Base-by-base conservation (phyloP, 2,888 invertebrate species). In the Cactoblastis cactorum region DNA sequence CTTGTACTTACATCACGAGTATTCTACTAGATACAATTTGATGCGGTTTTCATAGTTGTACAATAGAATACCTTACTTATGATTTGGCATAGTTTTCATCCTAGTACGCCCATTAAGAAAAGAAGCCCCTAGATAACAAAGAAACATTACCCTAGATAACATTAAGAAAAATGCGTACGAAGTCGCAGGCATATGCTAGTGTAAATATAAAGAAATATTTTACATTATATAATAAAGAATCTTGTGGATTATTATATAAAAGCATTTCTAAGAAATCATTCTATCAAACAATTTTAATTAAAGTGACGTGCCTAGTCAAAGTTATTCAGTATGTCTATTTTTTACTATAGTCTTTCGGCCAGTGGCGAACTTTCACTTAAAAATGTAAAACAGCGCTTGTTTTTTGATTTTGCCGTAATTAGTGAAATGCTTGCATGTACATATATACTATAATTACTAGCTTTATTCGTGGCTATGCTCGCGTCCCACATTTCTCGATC, bases 351-450 rank as follows among this genome's bases (percentile, higher is more conserved):
- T 11, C 37, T 37, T 9, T 12, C 11, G 14, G 39, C 22, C 15
- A 14, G 28, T 12, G 9, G 32, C 12, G 14, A 34, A 41, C 49
- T 49, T 49, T 49, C 39, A 49, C 45, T 46, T 39, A 39, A 50
- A 45, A 33, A 18, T 37, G 28, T 46, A 32, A 28, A 38, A 28
- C 9, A n/a, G 15, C 14, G 8, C 14, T 8, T 12, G 19, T 24
- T 43, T 33, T 18, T 49, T 32, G 17, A 38, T 24, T 48, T 14
- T 22, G 22, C 9, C 15, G 22, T 35, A 28, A 1, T 33, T 45
- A n/a, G n/a, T n/a, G n/a, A n/a, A n/a, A 15, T 14, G 14, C 28
- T 28, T 28, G 8, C 28, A 8, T 9, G 28, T 8, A 33, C 24
- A 39, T 33, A 35, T 37, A 8, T 28, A 9, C 28, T 28, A 6